Percentiles rank a stretch among this genome's conserved stretches.
Conservation (phyloP, 2,113 vertebrate genomes). For the Vulpes lagopus region DNA sequence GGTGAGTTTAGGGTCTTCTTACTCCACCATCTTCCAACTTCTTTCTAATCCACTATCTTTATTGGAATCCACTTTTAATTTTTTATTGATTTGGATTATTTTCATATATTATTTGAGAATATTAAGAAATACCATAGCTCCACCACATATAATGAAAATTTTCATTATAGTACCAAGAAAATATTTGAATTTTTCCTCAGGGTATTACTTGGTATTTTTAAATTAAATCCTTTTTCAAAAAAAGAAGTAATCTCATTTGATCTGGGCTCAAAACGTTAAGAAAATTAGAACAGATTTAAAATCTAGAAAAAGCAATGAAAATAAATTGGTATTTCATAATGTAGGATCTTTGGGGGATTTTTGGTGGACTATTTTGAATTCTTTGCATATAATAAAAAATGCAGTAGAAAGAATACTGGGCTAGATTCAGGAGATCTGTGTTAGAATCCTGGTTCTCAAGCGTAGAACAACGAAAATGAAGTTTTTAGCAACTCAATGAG, state of each 20-base stretch:
- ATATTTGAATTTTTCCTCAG: background rate
- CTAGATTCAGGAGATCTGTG: background rate
- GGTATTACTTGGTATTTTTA: background rate
- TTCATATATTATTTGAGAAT: background rate
- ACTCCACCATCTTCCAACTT: background rate
- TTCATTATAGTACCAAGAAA: background rate
- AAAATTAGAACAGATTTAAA: background rate
- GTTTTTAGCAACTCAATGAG: background rate
- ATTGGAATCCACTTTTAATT: background rate
- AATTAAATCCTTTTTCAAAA: constrained; percentile 5
- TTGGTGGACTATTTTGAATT: background rate
- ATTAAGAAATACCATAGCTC: background rate
- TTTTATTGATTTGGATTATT: constrained; percentile 13
- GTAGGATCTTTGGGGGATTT: background rate
- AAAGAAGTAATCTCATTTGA: background rate
- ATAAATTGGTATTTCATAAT: constrained; percentile 11
- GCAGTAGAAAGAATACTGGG: background rate
- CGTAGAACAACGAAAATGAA: background rate
- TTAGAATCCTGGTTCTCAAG: background rate
- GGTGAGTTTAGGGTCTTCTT: background rate
- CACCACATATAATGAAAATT: background rate
- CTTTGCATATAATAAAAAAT: background rate
- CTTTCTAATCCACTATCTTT: background rate
- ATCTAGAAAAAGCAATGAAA: constrained; percentile 1
- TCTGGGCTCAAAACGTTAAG: background rate